Conservation (phyloP, 2,888 invertebrate genomes). For the Eupithecia pulchellata region DNA sequence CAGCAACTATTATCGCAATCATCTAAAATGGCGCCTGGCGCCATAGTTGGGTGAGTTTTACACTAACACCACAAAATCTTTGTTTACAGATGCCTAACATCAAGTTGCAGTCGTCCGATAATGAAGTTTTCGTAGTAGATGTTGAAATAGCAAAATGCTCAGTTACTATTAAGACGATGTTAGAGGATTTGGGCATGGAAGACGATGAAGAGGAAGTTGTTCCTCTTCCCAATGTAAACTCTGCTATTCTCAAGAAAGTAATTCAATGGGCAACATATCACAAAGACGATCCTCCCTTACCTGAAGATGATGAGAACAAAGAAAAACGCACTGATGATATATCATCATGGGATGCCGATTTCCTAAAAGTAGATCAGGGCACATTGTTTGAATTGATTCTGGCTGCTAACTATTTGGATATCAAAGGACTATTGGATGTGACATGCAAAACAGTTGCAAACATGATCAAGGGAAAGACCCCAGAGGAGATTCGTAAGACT, state of each 20-base stretch:
- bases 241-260: conserved; percentile 97
- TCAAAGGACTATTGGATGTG: conserved; percentile 97
- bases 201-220: conserved; percentile 97
- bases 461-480: conserved; percentile 99
- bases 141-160: conserved; percentile 99
- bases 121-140: conserved; percentile 97
- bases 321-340: conserved; percentile 99
- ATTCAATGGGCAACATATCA: conserved; percentile 97
- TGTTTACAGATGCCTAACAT: conserved; percentile 94
- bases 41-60: background rate
- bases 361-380: conserved; percentile 98
- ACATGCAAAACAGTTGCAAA: conserved; percentile 99
- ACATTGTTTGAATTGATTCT: conserved; percentile 98
- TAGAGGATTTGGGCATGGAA: conserved; percentile 96
- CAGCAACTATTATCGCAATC: conserved; percentile 35
- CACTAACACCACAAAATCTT: conserved; percentile 30
- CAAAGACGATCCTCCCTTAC: conserved; percentile 97
- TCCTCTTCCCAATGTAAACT: conserved; percentile 98
- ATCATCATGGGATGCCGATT: conserved; percentile 99
- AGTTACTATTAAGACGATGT: conserved; percentile 98
- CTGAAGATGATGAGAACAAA: conserved; percentile 98
- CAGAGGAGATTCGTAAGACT: conserved; percentile 97
- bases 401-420: conserved; percentile 98
- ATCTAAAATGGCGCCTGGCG: conserved; percentile 2
- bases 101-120: conserved; percentile 97